A percentile compares a stretch with the other conserved stretches of the same genome.
These are phyloP conservation scores for Tupiocoris notatus DNA, from an alignment of 2,888 invertebrate species.

Conservation along the genomic window DNA sequence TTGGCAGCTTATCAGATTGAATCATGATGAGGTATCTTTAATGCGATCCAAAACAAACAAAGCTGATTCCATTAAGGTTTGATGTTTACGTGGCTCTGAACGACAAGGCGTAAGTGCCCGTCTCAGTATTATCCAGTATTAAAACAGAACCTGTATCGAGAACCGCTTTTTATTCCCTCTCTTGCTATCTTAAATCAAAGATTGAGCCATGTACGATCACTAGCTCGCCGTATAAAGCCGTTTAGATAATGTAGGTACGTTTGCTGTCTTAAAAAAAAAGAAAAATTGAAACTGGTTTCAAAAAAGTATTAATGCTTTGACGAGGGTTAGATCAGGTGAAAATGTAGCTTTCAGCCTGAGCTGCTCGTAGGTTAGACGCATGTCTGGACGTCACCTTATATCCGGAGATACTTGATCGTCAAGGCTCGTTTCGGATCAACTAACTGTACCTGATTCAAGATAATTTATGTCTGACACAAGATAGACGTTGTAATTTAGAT, in stretches of 20 bases:
- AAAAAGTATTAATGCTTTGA: neutral
- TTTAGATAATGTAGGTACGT: neutral
- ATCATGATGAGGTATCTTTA: slow-evolving; percentile 20
- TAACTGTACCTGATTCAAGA: neutral
- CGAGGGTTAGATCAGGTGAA: neutral
- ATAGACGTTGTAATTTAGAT: neutral
- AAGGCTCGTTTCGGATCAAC: neutral
- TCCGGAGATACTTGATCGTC: neutral
- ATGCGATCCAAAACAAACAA: slow-evolving; percentile 40
- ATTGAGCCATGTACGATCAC: slow-evolving; percentile 18
- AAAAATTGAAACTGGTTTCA: neutral
- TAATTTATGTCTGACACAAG: neutral
- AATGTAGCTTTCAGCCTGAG: neutral
- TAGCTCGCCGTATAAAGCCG: neutral
- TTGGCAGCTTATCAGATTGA: slow-evolving; percentile 15
- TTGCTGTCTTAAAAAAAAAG: too few relatives aligned
- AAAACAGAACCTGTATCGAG: slow-evolving; percentile 35
- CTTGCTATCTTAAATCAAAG: neutral
- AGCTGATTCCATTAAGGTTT: slow-evolving; percentile 34
- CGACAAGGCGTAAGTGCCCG: slow-evolving; percentile 12
- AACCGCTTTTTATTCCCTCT: neutral
- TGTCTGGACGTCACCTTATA: neutral
- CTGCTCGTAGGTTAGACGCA: neutral
- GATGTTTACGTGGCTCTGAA: slow-evolving; percentile 17
- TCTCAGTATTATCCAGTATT: slow-evolving; percentile 12